These are phyloP conservation scores for Drosophila elegans DNA, from an alignment of 1,140 invertebrate species.

Conservation along the genomic window DNA sequence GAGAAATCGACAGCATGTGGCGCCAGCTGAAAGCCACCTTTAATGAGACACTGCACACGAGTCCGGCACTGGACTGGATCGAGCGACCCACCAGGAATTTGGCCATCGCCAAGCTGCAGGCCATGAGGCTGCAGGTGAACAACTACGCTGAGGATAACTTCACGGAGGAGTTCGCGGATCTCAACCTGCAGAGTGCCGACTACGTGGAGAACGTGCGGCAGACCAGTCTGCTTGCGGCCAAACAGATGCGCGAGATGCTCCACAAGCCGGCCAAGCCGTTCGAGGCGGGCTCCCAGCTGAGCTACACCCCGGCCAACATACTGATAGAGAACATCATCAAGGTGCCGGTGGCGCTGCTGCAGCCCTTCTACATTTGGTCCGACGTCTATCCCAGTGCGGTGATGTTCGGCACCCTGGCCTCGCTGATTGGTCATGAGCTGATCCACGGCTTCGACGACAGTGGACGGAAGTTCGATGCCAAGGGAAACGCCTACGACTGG, in stretches of 20 bases:
- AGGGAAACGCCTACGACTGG: constrained; percentile 87
- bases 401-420: constrained; percentile 88
- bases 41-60: constrained; percentile 38
- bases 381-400: constrained; percentile 71
- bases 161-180: constrained; percentile 56
- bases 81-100: constrained; percentile 38
- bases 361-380: constrained; percentile 69
- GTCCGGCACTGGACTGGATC: constrained; percentile 43
- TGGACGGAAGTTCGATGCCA: constrained; percentile 95
- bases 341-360: constrained; percentile 68
- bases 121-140: constrained; percentile 65
- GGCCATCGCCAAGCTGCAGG: constrained; percentile 63
- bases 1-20: constrained; percentile 66
- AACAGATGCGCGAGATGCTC: constrained; percentile 30
- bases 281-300: constrained; percentile 52
- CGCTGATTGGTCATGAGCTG: constrained; percentile 89
- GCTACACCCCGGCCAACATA: constrained; percentile 73
- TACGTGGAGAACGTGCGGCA: constrained; percentile 52
- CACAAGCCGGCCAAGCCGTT: constrained; percentile 54
- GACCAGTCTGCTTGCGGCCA: background rate
- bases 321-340: constrained; percentile 70
- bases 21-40: constrained; percentile 60
- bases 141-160: constrained; percentile 58
- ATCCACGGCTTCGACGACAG: constrained; percentile 88
- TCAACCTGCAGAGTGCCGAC: constrained; percentile 34